Evolutionary conservation across 2,888 invertebrate species (phyloP).

Genomic region (Crossocerus cetratus): DNA sequence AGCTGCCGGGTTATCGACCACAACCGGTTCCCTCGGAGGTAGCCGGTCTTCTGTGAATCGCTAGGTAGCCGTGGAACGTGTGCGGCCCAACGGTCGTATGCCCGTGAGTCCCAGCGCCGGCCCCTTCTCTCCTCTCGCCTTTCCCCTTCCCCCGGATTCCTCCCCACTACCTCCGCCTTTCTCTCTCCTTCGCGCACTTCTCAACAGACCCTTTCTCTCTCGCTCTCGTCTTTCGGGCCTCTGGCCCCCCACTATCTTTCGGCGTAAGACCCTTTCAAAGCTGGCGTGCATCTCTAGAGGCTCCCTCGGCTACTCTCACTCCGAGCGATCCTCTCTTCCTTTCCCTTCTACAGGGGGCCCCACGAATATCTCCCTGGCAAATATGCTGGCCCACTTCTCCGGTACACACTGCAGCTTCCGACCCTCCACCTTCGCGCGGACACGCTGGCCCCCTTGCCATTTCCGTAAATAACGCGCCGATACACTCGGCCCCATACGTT

Average conservation of each 20-base stretch:
- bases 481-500: too few species aligned
- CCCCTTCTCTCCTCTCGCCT: conserved; percentile 32
- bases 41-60: conserved; percentile 70
- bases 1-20: conserved; percentile 52
- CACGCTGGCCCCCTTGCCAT: background rate
- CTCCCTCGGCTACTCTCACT: conserved; percentile 49
- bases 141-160: conserved; percentile 9
- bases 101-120: conserved; percentile 41
- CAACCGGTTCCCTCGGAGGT: conserved; percentile 68
- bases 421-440: background rate
- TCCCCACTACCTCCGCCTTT: conserved; percentile 16
- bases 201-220: background rate
- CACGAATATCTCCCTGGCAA: conserved; percentile 22
- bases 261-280: conserved; percentile 27
- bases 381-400: conserved; percentile 41
- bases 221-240: conserved; percentile 5
- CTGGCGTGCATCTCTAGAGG: conserved; percentile 29
- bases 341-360: conserved; percentile 32
- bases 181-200: conserved; percentile 7
- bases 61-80: conserved; percentile 62
- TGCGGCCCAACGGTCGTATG: conserved; percentile 50
- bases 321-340: conserved; percentile 32
- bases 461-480: background rate
- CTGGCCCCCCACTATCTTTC: conserved; percentile 23
- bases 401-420: conserved; percentile 18